Percentiles rank a stretch among this genome's conserved stretches.
These are phyloP conservation scores for Pollenia labialis DNA, from an alignment of 2,888 invertebrate genomes.

Conservation along the genomic window DNA sequence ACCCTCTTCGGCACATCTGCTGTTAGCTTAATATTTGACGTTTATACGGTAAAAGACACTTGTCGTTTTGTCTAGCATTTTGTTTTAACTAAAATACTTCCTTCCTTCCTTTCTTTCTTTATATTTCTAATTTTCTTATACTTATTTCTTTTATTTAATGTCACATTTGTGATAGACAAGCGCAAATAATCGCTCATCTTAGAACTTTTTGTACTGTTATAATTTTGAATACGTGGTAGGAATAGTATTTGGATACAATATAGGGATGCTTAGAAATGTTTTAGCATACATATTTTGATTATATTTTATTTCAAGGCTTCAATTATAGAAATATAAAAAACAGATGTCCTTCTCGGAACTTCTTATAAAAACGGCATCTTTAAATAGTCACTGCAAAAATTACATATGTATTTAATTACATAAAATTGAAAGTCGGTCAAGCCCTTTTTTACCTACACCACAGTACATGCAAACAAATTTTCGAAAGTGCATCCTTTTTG, in stretches of 20 bases:
- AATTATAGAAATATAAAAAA: too few species aligned
- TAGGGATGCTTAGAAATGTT: neutral
- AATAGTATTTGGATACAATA: neutral
- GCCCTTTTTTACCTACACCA: too few species aligned
- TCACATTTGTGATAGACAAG: conserved; percentile 74
- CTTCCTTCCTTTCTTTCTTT: conserved; percentile 40
- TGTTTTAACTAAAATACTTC: conserved; percentile 54
- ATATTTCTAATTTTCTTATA: conserved; percentile 11
- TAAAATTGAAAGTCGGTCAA: too few species aligned
- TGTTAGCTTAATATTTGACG: conserved; percentile 78
- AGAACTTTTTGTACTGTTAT: conserved; percentile 16
- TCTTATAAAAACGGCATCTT: too few species aligned
- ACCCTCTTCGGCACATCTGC: conserved; percentile 79
- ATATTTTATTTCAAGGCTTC: too few species aligned
- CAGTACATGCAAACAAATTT: too few species aligned
- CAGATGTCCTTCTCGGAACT: too few species aligned
- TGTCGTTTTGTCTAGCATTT: conserved; percentile 62
- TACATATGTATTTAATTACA: too few species aligned
- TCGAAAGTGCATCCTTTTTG: too few species aligned
- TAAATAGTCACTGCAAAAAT: too few species aligned
- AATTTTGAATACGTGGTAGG: conserved; percentile 3
- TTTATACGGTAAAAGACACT: conserved; percentile 72
- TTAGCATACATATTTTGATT: too few species aligned
- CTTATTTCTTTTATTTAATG: conserved; percentile 28
- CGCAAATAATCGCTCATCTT: conserved; percentile 75